These are phyloP conservation scores for Serrognathus titanus DNA, from an alignment of 2,888 invertebrate species.

Conservation along the genomic window DNA sequence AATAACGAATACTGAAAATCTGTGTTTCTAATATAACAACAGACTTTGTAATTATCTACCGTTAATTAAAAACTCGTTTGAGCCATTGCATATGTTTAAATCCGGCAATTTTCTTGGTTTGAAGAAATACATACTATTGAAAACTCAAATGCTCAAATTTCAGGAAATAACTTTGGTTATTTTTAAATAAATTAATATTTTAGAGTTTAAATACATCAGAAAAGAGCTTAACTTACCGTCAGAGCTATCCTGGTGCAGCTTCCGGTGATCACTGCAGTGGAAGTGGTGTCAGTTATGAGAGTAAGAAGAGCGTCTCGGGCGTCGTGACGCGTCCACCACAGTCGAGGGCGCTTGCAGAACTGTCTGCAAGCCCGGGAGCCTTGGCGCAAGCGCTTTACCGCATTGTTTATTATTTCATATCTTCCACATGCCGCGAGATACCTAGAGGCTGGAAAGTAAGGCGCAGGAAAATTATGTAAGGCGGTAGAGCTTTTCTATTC, in stretches of 20 bases:
- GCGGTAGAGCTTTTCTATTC: background rate
- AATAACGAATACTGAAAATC: no score
- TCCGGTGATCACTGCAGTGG: slow-evolving; percentile 13
- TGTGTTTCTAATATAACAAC: no score
- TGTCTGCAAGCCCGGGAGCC: slow-evolving; percentile 40
- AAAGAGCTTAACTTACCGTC: no score
- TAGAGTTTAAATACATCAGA: no score
- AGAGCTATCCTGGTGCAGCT: background rate
- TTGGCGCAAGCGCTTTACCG: slow-evolving; percentile 40
- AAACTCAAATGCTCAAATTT: no score
- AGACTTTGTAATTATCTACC: no score
- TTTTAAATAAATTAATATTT: no score
- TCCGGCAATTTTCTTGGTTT: no score
- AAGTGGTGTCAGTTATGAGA: slow-evolving; percentile 13
- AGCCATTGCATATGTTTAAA: no score
- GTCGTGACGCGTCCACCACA: slow-evolving; percentile 38
- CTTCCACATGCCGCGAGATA: slow-evolving; percentile 15
- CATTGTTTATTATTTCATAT: slow-evolving; percentile 43
- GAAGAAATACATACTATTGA: no score
- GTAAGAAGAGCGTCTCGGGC: slow-evolving; percentile 26
- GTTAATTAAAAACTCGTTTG: no score
- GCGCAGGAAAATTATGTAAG: background rate
- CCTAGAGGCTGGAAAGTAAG: background rate
- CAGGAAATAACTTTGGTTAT: no score
- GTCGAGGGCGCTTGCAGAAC: slow-evolving; percentile 39